Percentiles rank a stretch among this genome's conserved stretches.
Evolutionary conservation across 2,113 vertebrate species (phyloP).

Genomic region (Microtus montanus): DNA sequence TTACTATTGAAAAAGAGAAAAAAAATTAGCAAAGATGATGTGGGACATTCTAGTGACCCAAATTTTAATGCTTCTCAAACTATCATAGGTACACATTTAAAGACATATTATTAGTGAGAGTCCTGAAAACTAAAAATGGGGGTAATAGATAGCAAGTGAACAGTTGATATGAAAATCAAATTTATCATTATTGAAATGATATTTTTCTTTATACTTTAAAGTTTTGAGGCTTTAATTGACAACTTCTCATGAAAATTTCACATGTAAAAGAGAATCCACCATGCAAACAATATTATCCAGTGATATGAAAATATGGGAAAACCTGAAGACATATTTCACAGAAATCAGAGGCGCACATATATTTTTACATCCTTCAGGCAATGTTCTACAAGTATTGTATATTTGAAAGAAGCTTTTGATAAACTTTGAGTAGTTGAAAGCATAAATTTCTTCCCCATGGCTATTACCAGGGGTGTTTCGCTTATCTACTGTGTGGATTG

Average conservation of each 20-base stretch:
- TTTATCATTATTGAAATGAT: background rate
- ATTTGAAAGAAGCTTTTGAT: slow-evolving; percentile 68
- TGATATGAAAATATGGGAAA: background rate
- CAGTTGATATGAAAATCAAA: no score
- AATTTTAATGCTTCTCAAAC: background rate
- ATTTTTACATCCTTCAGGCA: slow-evolving; percentile 45
- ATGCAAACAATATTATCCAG: background rate
- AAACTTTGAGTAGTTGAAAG: slow-evolving; percentile 41
- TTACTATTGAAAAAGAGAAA: background rate
- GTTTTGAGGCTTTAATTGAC: background rate
- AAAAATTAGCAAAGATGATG: background rate
- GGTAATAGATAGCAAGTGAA: background rate
- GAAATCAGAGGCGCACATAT: background rate
- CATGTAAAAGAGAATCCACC: background rate
- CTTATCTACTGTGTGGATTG: background rate
- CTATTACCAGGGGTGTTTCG: slow-evolving; percentile 2
- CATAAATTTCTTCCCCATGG: slow-evolving; percentile 42
- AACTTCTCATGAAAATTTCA: background rate
- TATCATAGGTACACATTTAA: background rate
- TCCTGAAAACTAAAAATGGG: background rate
- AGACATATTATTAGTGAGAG: background rate
- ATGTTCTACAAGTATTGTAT: slow-evolving; percentile 46
- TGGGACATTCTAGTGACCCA: background rate
- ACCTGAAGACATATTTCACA: slow-evolving; percentile 45
- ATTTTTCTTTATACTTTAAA: background rate